Evolutionary conservation across 2,888 invertebrate species (phyloP).

Genomic region (Bellardia bayeri): DNA sequence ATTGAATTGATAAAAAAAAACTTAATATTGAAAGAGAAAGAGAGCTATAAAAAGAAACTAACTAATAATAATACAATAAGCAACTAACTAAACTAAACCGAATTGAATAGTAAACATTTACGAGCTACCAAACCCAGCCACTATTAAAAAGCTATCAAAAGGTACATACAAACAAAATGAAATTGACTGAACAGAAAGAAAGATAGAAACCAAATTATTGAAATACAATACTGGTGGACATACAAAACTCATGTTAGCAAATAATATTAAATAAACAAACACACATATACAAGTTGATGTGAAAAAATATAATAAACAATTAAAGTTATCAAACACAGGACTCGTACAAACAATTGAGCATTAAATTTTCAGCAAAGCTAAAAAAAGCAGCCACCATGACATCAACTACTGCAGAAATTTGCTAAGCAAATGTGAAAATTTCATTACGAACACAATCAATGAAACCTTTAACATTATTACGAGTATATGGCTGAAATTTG

Average conservation of each 20-base stretch:
- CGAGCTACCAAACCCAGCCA: slow-evolving; percentile 63
- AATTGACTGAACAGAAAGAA: slow-evolving; percentile 58
- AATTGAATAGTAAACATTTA: slow-evolving; percentile 58
- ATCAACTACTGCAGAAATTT: too few species aligned
- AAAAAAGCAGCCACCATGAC: slow-evolving; percentile 1
- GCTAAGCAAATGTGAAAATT: slow-evolving; percentile 63
- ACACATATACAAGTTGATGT: not conserved
- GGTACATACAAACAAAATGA: slow-evolving; percentile 46
- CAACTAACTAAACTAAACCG: slow-evolving; percentile 45
- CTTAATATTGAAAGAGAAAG: slow-evolving; percentile 33
- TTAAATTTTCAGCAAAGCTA: slow-evolving; percentile 45
- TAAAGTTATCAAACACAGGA: slow-evolving; percentile 62
- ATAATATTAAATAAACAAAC: slow-evolving; percentile 22
- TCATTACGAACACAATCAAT: slow-evolving; percentile 30
- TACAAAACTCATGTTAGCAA: slow-evolving; percentile 64
- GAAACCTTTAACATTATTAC: slow-evolving; percentile 69
- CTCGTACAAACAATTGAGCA: slow-evolving; percentile 61
- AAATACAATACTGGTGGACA: slow-evolving; percentile 47
- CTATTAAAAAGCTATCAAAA: slow-evolving; percentile 63
- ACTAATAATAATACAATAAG: slow-evolving; percentile 55
- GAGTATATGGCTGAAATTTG: slow-evolving; percentile 33
- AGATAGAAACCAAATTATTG: slow-evolving; percentile 48
- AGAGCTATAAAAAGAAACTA: slow-evolving; percentile 37
- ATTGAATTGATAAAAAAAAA: slow-evolving; percentile 60
- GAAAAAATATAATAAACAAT: slow-evolving; percentile 56